Percentiles rank a stretch among this genome's conserved stretches.
Conservation (phyloP, 2,113 vertebrate genomes). For the Pedetes capensis region DNA sequence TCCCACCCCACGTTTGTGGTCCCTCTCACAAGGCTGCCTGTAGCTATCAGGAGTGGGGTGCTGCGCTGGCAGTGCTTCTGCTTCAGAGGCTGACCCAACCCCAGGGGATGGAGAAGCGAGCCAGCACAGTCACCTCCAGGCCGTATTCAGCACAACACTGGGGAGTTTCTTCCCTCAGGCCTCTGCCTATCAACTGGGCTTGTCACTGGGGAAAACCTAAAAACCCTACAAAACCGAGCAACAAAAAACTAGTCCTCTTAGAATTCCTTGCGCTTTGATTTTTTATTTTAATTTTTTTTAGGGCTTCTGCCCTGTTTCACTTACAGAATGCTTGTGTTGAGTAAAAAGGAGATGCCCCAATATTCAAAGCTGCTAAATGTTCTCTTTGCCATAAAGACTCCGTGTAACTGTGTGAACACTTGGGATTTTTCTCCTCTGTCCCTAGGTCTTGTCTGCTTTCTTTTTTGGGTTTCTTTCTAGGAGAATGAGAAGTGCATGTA, state of each 20-base stretch:
- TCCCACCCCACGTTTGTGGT: background rate
- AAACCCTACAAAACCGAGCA: constrained; percentile 51
- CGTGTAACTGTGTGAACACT: constrained; percentile 83
- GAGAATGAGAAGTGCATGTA: constrained; percentile 59
- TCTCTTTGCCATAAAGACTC: constrained; percentile 87
- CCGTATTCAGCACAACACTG: constrained; percentile 73
- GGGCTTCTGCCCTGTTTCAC: constrained; percentile 74
- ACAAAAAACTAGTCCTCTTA: constrained; percentile 65
- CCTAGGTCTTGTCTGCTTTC: constrained; percentile 80
- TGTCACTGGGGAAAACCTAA: constrained; percentile 48
- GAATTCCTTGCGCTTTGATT: constrained; percentile 70
- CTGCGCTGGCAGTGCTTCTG: background rate
- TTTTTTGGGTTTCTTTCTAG: constrained; percentile 71
- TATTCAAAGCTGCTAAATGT: constrained; percentile 84
- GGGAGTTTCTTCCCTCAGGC: constrained; percentile 40
- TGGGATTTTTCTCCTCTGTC: constrained; percentile 84
- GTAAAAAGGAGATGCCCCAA: constrained; percentile 79
- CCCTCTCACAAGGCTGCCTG: constrained; percentile 17
- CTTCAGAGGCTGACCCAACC: constrained; percentile 15
- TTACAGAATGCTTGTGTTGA: constrained; percentile 80
- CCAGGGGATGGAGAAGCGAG: constrained; percentile 5
- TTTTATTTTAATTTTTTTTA: constrained; percentile 5
- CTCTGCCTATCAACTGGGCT: constrained; percentile 56
- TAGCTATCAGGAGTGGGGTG: background rate
- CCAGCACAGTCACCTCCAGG: background rate